These are phyloP conservation scores for Cremastobaeus sp. DNA, from an alignment of 2,888 invertebrate species.

Conservation along the genomic window DNA sequence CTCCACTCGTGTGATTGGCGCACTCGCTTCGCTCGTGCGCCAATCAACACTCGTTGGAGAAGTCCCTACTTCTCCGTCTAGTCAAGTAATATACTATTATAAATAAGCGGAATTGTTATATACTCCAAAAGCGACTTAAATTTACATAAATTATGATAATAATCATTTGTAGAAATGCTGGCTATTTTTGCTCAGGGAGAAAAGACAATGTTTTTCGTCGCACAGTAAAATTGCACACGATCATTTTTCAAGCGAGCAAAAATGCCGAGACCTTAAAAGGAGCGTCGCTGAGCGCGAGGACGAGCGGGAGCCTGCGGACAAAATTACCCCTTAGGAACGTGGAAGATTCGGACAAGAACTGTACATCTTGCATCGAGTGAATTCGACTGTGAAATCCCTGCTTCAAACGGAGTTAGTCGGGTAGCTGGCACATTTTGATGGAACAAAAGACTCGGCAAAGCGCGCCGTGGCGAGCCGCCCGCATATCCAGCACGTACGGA, in stretches of 20 bases:
- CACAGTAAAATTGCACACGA: too few relatives aligned
- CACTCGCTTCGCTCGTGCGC: too few relatives aligned
- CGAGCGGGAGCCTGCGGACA: constrained; percentile 59
- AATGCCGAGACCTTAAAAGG: constrained; percentile 25
- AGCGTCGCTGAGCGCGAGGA: constrained; percentile 32
- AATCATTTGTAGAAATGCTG: too few relatives aligned
- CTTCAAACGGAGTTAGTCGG: constrained; percentile 73
- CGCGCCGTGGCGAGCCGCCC: constrained; percentile 48
- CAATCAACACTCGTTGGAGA: too few relatives aligned
- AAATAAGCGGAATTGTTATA: too few relatives aligned
- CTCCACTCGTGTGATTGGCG: too few relatives aligned
- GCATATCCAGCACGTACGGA: constrained; percentile 71
- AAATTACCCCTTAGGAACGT: constrained; percentile 60
- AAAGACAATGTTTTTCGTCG: too few relatives aligned
- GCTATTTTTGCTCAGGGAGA: too few relatives aligned
- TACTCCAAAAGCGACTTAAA: too few relatives aligned
- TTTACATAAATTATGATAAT: too few relatives aligned
- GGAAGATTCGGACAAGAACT: constrained; percentile 64
- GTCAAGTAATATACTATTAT: too few relatives aligned
- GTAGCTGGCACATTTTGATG: constrained; percentile 71
- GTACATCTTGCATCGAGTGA: constrained; percentile 72
- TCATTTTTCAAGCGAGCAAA: constrained; percentile 25
- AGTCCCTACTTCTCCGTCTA: too few relatives aligned
- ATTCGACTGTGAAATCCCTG: constrained; percentile 77
- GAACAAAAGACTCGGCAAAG: constrained; percentile 56